Base-by-base conservation (phyloP, 1,140 invertebrate genomes). In the Formica selysi region DNA sequence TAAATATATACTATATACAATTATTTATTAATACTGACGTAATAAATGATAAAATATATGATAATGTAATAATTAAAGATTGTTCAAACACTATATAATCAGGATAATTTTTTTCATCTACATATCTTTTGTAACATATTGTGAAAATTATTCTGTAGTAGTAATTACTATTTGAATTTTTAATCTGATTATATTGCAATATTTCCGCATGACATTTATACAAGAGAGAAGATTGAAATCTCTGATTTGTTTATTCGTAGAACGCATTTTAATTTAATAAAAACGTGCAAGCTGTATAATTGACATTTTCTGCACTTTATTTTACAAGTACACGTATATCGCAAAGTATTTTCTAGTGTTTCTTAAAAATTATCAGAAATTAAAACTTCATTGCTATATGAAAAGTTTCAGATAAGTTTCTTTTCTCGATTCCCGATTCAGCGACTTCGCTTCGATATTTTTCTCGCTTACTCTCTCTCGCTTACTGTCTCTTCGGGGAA, bases 11-110 rank as follows among this genome's bases (percentile, higher is more conserved):
- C 38, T n/a, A 16, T 11, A 41, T 76, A 7, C 8, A n/a, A 11
- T 19, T 61, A 61, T 76, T 76, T 74, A 57, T 59, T 41, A 26
- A 76, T 41, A 76, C n/a, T 76, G 41, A 61, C 41, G 13, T 22
- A 41, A 22, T 41, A 74, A 26, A 2, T 1, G 0, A 57, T 62
- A 44, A 76, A 76, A 62, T 1, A 8, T 4, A 29, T 29, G 26
- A 44, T 41, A n/a, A 76, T 44, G 62, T 2, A 32, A 8, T 3
- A 3, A 13, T 0, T 41, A n/a, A n/a, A 5, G 5, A 3, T 8
- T 6, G 44, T 19, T 48, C 19, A 51, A 70, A 19, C 2, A 51
- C 11, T 38, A 8, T 32, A n/a, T 19, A 51, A 32, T 54, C 22
- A 11, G 41, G 11, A 44, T 44, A 11, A 44, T 44, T 44, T 44